Evolutionary conservation across 2,888 invertebrate species (phyloP).

Genomic region (Lysandra coridon): DNA sequence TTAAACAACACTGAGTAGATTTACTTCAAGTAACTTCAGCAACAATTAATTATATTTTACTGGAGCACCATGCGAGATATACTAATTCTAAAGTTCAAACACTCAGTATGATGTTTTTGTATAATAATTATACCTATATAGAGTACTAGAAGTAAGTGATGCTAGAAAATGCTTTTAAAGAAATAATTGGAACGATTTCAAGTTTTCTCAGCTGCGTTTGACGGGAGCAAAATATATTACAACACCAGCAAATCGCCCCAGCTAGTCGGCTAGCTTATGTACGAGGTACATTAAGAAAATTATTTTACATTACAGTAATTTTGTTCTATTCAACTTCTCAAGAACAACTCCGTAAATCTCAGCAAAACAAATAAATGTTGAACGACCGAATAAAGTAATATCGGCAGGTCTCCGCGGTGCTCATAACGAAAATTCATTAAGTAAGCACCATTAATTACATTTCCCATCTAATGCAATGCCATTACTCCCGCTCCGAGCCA

Average conservation of each 20-base stretch:
- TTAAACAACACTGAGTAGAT: neutral
- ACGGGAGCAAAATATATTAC: conserved; percentile 42
- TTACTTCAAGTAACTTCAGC: too few species aligned
- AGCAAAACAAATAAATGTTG: neutral
- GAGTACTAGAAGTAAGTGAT: conserved; percentile 36
- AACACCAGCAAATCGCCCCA: conserved; percentile 40
- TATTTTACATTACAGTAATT: neutral
- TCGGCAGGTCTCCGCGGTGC: conserved; percentile 51
- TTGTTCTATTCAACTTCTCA: neutral
- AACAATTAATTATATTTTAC: too few species aligned
- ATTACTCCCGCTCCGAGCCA: conserved; percentile 71
- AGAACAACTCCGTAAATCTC: neutral
- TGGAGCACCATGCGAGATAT: too few species aligned
- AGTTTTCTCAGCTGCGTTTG: conserved; percentile 43
- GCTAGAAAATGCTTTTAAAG: conserved; percentile 44
- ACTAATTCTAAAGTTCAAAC: neutral
- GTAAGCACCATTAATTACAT: conserved; percentile 70
- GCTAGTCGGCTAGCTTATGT: conserved; percentile 25
- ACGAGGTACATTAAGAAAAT: conserved; percentile 9
- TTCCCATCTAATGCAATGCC: conserved; percentile 65
- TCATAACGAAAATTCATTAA: conserved; percentile 75
- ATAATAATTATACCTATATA: neutral
- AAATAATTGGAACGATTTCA: conserved; percentile 44
- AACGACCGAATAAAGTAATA: conserved; percentile 41
- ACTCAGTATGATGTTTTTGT: neutral